Conservation (phyloP, 2,888 invertebrate species). For the Chloromyia formosa region DNA sequence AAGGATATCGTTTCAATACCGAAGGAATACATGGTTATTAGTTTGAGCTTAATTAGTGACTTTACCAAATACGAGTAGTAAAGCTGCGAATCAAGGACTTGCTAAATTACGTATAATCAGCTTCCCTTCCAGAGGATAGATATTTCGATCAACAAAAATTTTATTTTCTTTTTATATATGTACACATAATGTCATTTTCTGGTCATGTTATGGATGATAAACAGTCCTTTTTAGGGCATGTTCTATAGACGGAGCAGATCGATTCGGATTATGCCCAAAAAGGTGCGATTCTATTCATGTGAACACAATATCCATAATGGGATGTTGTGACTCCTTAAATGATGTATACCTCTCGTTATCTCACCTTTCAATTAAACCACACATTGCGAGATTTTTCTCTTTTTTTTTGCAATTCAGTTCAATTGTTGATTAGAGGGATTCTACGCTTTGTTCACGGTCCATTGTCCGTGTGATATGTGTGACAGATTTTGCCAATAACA, state of each 20-base stretch:
- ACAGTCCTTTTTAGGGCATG: conserved; percentile 20
- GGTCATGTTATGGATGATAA: conserved; percentile 26
- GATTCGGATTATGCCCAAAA: background rate
- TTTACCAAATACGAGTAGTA: background rate
- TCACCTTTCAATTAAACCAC: conserved; percentile 42
- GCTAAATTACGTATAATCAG: too few relatives aligned
- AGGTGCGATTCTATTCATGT: background rate
- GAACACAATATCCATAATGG: conserved; percentile 31
- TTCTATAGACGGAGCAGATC: background rate
- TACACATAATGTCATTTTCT: conserved; percentile 9
- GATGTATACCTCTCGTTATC: conserved; percentile 44
- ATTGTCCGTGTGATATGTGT: conserved; percentile 34
- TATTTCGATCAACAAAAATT: too few relatives aligned
- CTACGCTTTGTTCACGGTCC: background rate
- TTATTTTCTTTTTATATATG: too few relatives aligned
- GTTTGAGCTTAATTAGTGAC: background rate
- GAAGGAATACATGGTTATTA: background rate
- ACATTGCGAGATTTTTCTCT: conserved; percentile 27
- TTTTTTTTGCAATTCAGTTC: background rate
- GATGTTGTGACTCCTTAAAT: conserved; percentile 47
- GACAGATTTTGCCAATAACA: conserved; percentile 22
- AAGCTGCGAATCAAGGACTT: too few relatives aligned
- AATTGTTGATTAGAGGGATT: conserved; percentile 21
- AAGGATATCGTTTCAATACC: background rate
- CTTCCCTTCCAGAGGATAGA: too few relatives aligned